phyloP scores from a whole-genome alignment of 1,140 invertebrate species.

The Drosophila sulfurigaster region DNA sequence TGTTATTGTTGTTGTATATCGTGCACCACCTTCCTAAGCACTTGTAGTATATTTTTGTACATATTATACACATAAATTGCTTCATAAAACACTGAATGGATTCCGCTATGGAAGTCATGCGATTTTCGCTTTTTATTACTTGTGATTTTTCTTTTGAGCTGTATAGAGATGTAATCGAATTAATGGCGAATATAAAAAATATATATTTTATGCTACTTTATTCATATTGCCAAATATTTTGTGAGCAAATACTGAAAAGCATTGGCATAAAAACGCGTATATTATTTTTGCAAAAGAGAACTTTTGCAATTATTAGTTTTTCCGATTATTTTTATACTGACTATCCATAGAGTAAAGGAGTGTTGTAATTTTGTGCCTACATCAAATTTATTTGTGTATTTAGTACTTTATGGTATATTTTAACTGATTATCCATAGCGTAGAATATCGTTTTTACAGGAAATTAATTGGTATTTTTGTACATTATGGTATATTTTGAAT shows the following conservation, averaged over 20 bases:
- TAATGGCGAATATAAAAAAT: conserved; percentile 8
- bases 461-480: too few relatives aligned
- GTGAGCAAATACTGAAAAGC: neutral
- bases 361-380: too few relatives aligned
- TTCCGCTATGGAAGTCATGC: conserved; percentile 7
- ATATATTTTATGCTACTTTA: neutral
- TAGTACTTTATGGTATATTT: too few relatives aligned
- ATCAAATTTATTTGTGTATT: too few relatives aligned
- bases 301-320: too few relatives aligned
- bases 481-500: too few relatives aligned
- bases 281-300: too few relatives aligned
- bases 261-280: too few relatives aligned
- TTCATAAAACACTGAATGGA: conserved; percentile 24
- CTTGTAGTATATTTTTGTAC: conserved; percentile 7
- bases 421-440: too few relatives aligned
- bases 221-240: neutral
- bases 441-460: too few relatives aligned
- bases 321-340: too few relatives aligned
- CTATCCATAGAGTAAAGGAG: too few relatives aligned
- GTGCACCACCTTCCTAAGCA: conserved; percentile 20
- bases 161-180: conserved; percentile 1
- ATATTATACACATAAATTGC: conserved; percentile 34
- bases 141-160: neutral
- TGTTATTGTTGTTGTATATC: neutral
- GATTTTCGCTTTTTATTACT: conserved; percentile 3